These are phyloP conservation scores for Amblyraja radiata DNA, from an alignment of 2,797 vertebrate species.

Conservation along the genomic window DNA sequence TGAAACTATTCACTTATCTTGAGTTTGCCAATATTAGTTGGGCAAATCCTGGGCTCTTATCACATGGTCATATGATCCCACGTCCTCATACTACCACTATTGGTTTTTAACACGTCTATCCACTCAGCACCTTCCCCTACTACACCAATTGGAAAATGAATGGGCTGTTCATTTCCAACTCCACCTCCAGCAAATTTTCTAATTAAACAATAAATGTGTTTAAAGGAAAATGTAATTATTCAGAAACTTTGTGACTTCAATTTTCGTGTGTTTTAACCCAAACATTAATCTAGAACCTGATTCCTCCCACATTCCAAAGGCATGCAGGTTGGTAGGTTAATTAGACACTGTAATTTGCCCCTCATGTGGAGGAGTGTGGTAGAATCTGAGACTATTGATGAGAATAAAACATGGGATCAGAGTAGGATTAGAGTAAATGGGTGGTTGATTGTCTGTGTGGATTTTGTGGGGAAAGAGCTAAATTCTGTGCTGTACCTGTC, in stretches of 20 bases:
- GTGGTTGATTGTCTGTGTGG: no score
- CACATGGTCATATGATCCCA: neutral
- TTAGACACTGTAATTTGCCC: no score
- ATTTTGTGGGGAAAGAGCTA: no score
- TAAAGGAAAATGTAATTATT: neutral
- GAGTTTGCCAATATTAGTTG: neutral
- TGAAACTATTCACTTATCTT: neutral
- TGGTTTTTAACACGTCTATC: neutral
- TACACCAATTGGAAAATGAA: neutral
- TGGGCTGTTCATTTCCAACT: neutral
- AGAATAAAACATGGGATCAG: no score
- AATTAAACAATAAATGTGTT: neutral
- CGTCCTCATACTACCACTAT: neutral
- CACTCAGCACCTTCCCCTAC: neutral
- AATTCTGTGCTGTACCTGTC: no score
- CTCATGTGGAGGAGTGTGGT: no score
- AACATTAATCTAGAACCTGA: neutral
- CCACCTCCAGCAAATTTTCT: neutral
- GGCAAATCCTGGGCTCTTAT: neutral
- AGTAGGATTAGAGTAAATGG: no score
- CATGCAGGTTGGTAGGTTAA: no score
- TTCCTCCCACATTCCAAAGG: no score
- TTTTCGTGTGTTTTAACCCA: neutral
- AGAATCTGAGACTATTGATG: no score
- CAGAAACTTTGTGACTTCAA: neutral